Percentiles rank a stretch among this genome's conserved stretches.
Evolutionary conservation across 1,140 invertebrate genomes (phyloP).

Genomic region (Lethocerus indicus): DNA sequence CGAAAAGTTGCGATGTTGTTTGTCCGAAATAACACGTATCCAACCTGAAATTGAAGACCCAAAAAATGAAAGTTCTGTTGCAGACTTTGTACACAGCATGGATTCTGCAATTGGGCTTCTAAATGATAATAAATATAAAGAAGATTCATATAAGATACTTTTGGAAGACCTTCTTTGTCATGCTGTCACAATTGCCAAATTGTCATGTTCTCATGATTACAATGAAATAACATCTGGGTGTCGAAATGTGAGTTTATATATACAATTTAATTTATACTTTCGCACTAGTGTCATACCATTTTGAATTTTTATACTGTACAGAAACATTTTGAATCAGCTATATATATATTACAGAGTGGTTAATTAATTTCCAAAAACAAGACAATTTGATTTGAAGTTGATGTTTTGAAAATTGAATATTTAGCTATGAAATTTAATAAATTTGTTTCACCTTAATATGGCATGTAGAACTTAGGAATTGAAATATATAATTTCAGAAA

Average conservation of each 20-base stretch:
- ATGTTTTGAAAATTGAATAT: not conserved
- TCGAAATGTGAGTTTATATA: constrained; percentile 15
- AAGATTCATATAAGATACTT: not conserved
- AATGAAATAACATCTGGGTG: constrained; percentile 16
- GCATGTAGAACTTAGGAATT: no score
- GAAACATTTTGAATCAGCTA: not conserved
- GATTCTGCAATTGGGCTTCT: not conserved
- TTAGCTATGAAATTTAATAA: not conserved
- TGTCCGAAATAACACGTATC: constrained; percentile 5
- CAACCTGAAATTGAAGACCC: not conserved
- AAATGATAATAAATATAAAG: not conserved
- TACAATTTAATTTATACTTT: no score
- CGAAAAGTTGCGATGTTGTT: constrained; percentile 8
- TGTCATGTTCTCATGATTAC: constrained; percentile 12
- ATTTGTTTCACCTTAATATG: not conserved
- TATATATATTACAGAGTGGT: not conserved
- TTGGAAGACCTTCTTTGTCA: constrained; percentile 17
- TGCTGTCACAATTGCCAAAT: constrained; percentile 16
- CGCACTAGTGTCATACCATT: no score
- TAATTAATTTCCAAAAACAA: not conserved
- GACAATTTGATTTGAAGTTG: not conserved
- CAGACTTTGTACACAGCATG: constrained; percentile 7
- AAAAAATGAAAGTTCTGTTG: constrained; percentile 1
- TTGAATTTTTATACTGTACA: not conserved
- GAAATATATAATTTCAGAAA: no score